Evolutionary conservation across 1,140 invertebrate genomes (phyloP).

Genomic region (Calliopsis andreniformis): DNA sequence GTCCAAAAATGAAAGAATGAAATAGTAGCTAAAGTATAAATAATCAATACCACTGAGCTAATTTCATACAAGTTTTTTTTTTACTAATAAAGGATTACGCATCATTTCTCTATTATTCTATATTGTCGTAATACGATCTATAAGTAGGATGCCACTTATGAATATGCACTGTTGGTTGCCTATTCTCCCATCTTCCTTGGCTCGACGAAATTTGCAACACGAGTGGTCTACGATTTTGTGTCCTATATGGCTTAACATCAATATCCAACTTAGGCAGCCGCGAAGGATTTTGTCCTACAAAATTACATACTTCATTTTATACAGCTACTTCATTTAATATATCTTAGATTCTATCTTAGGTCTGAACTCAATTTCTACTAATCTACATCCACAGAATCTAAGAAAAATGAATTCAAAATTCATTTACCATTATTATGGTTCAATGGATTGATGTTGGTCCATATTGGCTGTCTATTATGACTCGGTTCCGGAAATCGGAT

Average conservation of each 20-base stretch:
- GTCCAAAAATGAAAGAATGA: background rate
- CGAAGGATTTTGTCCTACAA: conserved; percentile 21
- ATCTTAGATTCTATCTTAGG: no score
- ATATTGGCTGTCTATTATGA: conserved; percentile 52
- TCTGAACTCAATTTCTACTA: no score
- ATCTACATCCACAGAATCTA: no score
- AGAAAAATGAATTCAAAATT: no score
- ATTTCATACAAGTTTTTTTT: background rate
- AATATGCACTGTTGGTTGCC: conserved; percentile 36
- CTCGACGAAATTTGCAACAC: conserved; percentile 2
- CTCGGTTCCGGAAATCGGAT: conserved; percentile 24
- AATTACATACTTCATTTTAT: no score
- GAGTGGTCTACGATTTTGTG: conserved; percentile 12
- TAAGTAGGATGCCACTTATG: conserved; percentile 41
- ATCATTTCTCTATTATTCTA: background rate
- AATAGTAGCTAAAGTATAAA: background rate
- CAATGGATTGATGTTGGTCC: conserved; percentile 67
- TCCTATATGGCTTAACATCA: background rate
- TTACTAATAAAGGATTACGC: background rate
- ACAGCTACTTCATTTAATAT: no score
- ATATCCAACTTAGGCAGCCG: conserved; percentile 45
- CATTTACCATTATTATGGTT: conserved; percentile 57
- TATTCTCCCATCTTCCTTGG: background rate
- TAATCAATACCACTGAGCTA: background rate
- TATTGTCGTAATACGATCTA: background rate